Base-by-base conservation (phyloP, 2,888 invertebrate genomes). In the Carcina quercana region DNA sequence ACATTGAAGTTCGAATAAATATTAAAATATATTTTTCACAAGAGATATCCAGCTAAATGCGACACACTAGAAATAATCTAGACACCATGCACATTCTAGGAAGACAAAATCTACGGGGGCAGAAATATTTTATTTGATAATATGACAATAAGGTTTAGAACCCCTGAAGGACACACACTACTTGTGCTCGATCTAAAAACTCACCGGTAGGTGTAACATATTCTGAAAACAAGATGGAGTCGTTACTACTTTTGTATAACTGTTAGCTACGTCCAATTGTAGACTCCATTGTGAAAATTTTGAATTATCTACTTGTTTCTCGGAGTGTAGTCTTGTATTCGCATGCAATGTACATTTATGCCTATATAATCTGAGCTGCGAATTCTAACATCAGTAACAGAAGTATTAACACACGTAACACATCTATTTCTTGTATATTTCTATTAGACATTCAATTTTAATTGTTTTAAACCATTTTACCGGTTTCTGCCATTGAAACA, bases 141-240 rank as follows among this genome's bases (percentile, higher is more conserved):
- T n/a, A n/a, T n/a, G n/a, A n/a, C n/a, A n/a, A n/a, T n/a, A n/a
- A n/a, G n/a, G n/a, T n/a, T n/a, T n/a, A n/a, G n/a, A n/a, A n/a
- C n/a, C n/a, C n/a, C n/a, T n/a, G n/a, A 21, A 26, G 15, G 27
- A 25, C 31, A 29, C 36, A 42, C 38, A 49, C 48, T 40, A 57
- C 71, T 73, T 53, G 76, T 80, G 78, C 73, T 62, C 57, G 47
- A 38, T 60, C 76, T 78, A 76, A 46, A n/a, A 66, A 84, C 84
- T 84, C 83, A 85, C 85, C 85, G 52, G 85, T 85, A 72, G 84
- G 72, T 71, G 84, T 80, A 66, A 84, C 71, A 82, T 72, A 78
- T 63, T 85, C 85, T 85, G 85, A 84, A 85, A 85, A 80, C 67
- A 82, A 80, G 67, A 76, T 80, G 83, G 82, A 83, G 82, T 60